These are phyloP conservation scores for Meteorus sp. DNA, from an alignment of 1,140 invertebrate genomes.

Conservation along the genomic window DNA sequence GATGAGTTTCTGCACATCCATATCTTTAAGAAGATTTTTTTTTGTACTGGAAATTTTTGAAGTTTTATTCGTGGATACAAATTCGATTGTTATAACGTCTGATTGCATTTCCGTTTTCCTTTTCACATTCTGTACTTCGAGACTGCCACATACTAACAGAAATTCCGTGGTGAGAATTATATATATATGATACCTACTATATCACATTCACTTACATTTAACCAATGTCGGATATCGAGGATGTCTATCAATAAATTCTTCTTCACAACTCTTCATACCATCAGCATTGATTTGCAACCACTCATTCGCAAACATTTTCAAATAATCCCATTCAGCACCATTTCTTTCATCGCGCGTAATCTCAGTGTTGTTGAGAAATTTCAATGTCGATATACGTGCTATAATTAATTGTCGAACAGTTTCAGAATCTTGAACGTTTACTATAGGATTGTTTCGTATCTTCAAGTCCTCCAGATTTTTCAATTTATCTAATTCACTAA, in stretches of 20 bases:
- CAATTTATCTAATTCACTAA: conserved; percentile 84
- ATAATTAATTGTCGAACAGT: conserved; percentile 75
- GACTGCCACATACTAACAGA: conserved; percentile 75
- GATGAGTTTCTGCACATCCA: conserved; percentile 81
- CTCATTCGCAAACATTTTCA: conserved; percentile 75
- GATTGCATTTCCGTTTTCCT: conserved; percentile 70
- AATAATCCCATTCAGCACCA: conserved; percentile 87
- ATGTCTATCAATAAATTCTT: conserved; percentile 71
- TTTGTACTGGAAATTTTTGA: conserved; percentile 57
- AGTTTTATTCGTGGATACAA: conserved; percentile 60
- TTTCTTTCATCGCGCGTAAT: conserved; percentile 70
- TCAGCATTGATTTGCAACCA: conserved; percentile 64
- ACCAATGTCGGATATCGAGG: conserved; percentile 70
- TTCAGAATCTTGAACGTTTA: conserved; percentile 67
- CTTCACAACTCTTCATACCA: conserved; percentile 41
- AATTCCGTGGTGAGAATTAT: too few species aligned
- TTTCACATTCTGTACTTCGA: conserved; percentile 72
- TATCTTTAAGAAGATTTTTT: conserved; percentile 75
- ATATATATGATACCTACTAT: too few species aligned
- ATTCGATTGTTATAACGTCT: conserved; percentile 67
- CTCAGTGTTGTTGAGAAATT: conserved; percentile 70
- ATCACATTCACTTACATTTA: conserved; percentile 62
- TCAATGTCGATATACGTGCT: conserved; percentile 67
- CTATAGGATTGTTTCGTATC: conserved; percentile 73
- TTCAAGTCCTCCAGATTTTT: conserved; percentile 70